These are phyloP conservation scores for Gymnarchus niloticus DNA, from an alignment of 2,113 vertebrate genomes.

Conservation along the genomic window DNA sequence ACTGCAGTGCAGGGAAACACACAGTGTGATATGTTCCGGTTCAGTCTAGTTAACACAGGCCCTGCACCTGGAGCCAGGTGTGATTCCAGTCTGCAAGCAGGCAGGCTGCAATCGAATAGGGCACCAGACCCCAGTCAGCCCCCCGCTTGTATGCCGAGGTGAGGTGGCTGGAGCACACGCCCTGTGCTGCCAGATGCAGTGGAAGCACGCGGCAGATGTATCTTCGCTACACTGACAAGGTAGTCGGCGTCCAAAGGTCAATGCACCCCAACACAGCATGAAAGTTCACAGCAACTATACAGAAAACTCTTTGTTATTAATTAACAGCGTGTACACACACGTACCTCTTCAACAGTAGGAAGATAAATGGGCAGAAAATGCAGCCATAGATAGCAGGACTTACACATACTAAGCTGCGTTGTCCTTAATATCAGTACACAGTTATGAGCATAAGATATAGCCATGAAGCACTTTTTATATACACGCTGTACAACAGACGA, in stretches of 20 bases:
- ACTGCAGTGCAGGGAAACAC: background rate
- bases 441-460: background rate
- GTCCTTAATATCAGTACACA: background rate
- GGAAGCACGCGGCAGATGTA: background rate
- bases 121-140: background rate
- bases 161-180: background rate
- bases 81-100: background rate
- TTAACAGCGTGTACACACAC: background rate
- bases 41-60: background rate
- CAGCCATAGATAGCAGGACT: slow-evolving; percentile 34
- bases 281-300: background rate
- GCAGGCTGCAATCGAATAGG: background rate
- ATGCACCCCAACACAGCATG: background rate
- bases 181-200: background rate
- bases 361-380: slow-evolving; percentile 11
- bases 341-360: background rate
- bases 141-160: background rate
- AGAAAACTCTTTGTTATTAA: background rate
- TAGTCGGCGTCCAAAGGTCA: background rate
- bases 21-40: background rate
- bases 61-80: slow-evolving; percentile 20
- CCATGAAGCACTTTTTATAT: background rate
- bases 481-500: background rate
- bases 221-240: background rate
- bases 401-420: slow-evolving; percentile 57